A percentile compares a stretch with the other conserved stretches of the same genome.
Conservation (phyloP, 2,113 vertebrate species). For the Anhinga anhinga region DNA sequence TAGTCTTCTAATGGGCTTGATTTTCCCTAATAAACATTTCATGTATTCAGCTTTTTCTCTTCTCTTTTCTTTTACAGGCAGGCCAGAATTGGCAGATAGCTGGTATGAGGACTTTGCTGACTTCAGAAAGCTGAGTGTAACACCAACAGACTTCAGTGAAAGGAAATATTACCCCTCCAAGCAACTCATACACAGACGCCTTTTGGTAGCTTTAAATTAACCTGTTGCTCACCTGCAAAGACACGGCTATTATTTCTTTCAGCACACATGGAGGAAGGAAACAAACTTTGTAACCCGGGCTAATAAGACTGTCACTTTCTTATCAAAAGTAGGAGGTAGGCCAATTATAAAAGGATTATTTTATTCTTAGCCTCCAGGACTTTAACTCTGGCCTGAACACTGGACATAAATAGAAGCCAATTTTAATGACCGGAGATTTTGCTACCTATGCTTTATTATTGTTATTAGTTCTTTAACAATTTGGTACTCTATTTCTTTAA, state of each 20-base stretch:
- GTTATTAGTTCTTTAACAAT: conserved; percentile 10
- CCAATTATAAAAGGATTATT: conserved; percentile 73
- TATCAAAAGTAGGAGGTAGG: conserved; percentile 65
- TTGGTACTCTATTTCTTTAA: conserved; percentile 64
- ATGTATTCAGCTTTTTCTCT: conserved; percentile 31
- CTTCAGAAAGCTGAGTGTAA: conserved; percentile 12
- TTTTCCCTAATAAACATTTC: not conserved
- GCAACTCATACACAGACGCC: not conserved
- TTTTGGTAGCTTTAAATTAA: conserved; percentile 59
- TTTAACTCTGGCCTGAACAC: conserved; percentile 25
- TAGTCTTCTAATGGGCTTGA: not conserved
- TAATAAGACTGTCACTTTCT: conserved; percentile 73
- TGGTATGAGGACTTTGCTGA: conserved; percentile 33
- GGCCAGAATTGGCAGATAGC: conserved; percentile 6
- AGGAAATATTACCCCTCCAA: not conserved
- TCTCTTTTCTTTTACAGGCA: conserved; percentile 59
- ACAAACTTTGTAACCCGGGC: conserved; percentile 72
- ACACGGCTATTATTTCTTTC: conserved; percentile 23
- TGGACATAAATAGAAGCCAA: conserved; percentile 66
- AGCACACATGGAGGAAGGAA: conserved; percentile 77
- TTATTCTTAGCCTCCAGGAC: conserved; percentile 46
- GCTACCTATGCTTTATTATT: conserved; percentile 41
- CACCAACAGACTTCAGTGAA: not conserved
- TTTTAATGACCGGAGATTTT: conserved; percentile 56
- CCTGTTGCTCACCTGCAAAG: conserved; percentile 66